Conservation (phyloP, 2,797 vertebrate genomes). For the Enteromius trimaculatus region DNA sequence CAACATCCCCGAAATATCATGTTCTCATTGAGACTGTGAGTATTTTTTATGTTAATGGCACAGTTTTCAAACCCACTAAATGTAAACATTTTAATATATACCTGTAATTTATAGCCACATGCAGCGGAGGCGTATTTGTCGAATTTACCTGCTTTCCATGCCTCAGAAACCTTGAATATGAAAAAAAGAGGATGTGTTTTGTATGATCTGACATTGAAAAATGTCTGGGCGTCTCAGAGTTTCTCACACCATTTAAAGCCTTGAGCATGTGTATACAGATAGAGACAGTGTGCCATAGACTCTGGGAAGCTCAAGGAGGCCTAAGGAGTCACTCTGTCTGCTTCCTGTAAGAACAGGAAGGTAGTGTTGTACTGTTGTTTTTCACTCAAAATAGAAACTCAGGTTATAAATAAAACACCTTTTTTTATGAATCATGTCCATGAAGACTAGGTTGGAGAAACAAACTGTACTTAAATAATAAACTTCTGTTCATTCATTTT, state of each 20-base stretch:
- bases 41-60: background rate
- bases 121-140: background rate
- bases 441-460: slow-evolving; percentile 65
- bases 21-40: slow-evolving; percentile 81
- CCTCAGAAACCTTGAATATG: background rate
- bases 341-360: slow-evolving; percentile 84
- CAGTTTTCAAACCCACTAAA: background rate
- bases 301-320: slow-evolving; percentile 64
- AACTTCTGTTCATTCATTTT: background rate
- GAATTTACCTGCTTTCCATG: slow-evolving; percentile 14
- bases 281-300: slow-evolving; percentile 62
- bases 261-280: slow-evolving; percentile 59
- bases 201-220: slow-evolving; percentile 22
- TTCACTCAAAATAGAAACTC: slow-evolving; percentile 72
- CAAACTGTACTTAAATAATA: slow-evolving; percentile 12
- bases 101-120: background rate
- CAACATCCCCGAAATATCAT: slow-evolving; percentile 77
- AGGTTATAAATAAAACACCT: slow-evolving; percentile 74
- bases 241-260: slow-evolving; percentile 68
- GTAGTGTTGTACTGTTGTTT: slow-evolving; percentile 69
- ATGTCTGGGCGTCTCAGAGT: slow-evolving; percentile 44
- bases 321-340: slow-evolving; percentile 81
- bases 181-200: slow-evolving; percentile 33
- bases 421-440: slow-evolving; percentile 77
- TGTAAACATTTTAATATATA: background rate